Percentiles rank a stretch among this genome's conserved stretches.
Evolutionary conservation across 2,113 vertebrate species (phyloP).

Genomic region (Indicator indicator): DNA sequence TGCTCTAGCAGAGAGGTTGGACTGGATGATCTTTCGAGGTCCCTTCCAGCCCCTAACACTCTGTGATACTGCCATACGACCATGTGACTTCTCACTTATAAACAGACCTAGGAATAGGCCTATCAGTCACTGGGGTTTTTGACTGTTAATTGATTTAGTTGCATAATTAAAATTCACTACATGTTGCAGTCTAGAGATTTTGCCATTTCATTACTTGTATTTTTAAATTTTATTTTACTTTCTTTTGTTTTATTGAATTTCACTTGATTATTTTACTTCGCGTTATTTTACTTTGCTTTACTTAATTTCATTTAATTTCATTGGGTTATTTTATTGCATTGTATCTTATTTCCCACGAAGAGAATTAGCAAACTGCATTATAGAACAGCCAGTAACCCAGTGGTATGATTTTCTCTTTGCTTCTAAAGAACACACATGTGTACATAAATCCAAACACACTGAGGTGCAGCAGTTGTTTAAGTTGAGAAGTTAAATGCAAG

Average conservation of each 20-base stretch:
- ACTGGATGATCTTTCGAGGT: too few relatives aligned
- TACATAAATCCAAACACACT: neutral
- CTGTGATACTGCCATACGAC: neutral
- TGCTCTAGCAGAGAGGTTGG: too few relatives aligned
- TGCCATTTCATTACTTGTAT: too few relatives aligned
- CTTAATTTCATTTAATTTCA: too few relatives aligned
- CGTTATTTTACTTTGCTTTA: too few relatives aligned
- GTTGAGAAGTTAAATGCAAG: neutral
- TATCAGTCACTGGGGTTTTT: neutral
- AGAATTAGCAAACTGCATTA: neutral
- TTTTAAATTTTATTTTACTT: too few relatives aligned
- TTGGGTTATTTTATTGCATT: too few relatives aligned
- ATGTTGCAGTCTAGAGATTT: neutral
- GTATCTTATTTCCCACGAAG: neutral
- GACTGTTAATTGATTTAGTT: neutral
- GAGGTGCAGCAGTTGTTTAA: neutral
- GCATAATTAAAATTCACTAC: conserved; percentile 20
- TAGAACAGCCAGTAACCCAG: neutral
- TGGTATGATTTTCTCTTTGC: neutral
- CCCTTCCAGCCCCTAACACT: too few relatives aligned
- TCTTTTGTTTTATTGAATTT: too few relatives aligned
- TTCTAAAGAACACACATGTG: neutral
- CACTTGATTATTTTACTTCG: too few relatives aligned
- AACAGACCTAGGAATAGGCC: neutral
- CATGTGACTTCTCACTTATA: conserved; percentile 21